Evolutionary conservation across 2,888 invertebrate genomes (phyloP), one percentile per base, ranked within the genome.

Genomic region (Catocala sponsa): DNA sequence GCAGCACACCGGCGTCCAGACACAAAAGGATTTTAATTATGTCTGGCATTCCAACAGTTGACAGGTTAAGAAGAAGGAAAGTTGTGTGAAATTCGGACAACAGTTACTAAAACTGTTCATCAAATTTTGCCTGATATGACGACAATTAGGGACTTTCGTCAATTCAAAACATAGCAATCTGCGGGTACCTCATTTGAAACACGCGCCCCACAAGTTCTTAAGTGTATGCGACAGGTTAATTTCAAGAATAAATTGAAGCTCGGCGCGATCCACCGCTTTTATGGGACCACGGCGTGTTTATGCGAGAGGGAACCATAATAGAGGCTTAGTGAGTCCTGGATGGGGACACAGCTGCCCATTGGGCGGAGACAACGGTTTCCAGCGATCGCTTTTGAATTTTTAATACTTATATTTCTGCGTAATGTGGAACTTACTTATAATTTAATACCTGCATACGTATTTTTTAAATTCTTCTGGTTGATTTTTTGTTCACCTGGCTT

Each of bases 221-320:
- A 91, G 87, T 88, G 86, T 85, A 83, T 82, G 84, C 87, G 91
- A 93, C 94, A 91, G 90, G 91, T 92, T 92, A 91, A 92, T 94
- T 93, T 83, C 86, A 89, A 89, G 88, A 91, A 91, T 91, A 92
- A 93, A 91, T 92, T 91, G 91, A 88, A 87, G 86, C 82, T 82
- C 78, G 78, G 75, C 75, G 80, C 81, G 76, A 79, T 82, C 79
- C 82, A 74, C 80, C 76, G 70, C 84, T 86, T 87, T 88, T 89
- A 88, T 86, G 86, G 84, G 79, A 81, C 71, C 82, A 81, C 80
- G 80, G 75, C 68, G 81, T 84, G 84, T 88, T 87, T 86, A 86
- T 85, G 83, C 78, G 79, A 82, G 78, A 82, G 74, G 75, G 75
- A 65, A 70, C 82, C 79, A 78, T 89, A 88, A 91, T 87, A 90